Evolutionary conservation across 2,888 invertebrate genomes (phyloP), one percentile per base, ranked within the genome.

Genomic region (Tenthredo livida): DNA sequence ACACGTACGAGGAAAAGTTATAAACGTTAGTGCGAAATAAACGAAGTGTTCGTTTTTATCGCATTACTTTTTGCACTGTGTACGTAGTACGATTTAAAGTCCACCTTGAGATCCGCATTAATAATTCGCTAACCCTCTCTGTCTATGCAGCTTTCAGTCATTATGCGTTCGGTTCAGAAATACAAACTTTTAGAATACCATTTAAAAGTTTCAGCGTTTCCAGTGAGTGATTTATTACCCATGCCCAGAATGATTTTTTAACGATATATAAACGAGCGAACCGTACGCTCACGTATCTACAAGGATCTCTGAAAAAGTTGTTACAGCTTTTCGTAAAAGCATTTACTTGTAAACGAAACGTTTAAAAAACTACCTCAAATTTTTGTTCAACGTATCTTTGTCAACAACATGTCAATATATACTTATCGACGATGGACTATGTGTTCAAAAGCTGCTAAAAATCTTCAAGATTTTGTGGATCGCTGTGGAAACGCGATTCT

Each of bases 141-240:
- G 29, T 9, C 50, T 77, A 77, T 54, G 25, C 15, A 1, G 50
- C 21, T 15, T 50, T 17, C 47, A 77, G 77, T 77, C 50, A 77
- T 77, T 77, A 54, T 77, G 25, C 72, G 29, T 43, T 54, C 54
- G 17, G 17, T 40, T 40, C 25, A 15, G 29, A 29, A 50, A 54
- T 77, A 73, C 72, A 10, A 73, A 75, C 47, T n/a, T 47, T 47
- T 15, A 75, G 40, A 75, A 75, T 47, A 75, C 75, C 75, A 75
- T 75, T 47, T 21, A 25, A 75, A 75, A 77, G 77, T 77, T 77
- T 33, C 1, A 54, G 7, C 54, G 29, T 50, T 77, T 54, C 37
- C 54, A 54, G 50, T 33, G 25, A 77, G 77, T 77, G 77, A 77
- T 77, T 54, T 50, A 77, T 77, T 77, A 77, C 54, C 77, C n/a